These are phyloP conservation scores for Choreutis nemorana DNA, from an alignment of 2,888 invertebrate species.

Conservation along the genomic window DNA sequence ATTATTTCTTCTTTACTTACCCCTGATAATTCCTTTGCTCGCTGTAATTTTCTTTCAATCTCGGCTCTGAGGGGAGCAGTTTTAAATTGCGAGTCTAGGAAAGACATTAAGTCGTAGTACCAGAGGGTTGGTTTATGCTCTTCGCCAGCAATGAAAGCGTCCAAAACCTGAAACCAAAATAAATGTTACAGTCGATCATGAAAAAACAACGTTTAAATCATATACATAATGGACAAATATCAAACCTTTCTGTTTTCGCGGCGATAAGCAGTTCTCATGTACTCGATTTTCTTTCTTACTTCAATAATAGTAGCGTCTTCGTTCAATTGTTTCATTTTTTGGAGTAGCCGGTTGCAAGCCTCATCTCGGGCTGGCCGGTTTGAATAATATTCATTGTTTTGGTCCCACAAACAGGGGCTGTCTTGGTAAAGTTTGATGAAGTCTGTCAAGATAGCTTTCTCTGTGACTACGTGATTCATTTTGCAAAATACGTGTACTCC, in stretches of 20 bases:
- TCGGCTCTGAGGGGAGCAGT: too few relatives aligned
- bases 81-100: too few relatives aligned
- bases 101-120: constrained; percentile 18
- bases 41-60: too few relatives aligned
- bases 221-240: not conserved
- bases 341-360: constrained; percentile 14
- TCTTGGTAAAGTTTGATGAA: constrained; percentile 12
- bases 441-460: constrained; percentile 1
- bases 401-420: constrained; percentile 17
- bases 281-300: constrained; percentile 18
- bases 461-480: constrained; percentile 1
- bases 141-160: constrained; percentile 6
- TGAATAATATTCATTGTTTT: constrained; percentile 11
- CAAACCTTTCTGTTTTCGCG: constrained; percentile 18
- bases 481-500: not conserved
- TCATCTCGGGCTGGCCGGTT: constrained; percentile 9
- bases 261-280: constrained; percentile 17
- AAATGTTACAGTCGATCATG: not conserved
- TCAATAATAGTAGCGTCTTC: constrained; percentile 9
- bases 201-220: not conserved
- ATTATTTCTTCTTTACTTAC: too few relatives aligned
- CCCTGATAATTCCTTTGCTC: too few relatives aligned
- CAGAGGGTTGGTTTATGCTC: constrained; percentile 16
- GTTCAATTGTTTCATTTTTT: constrained; percentile 12
- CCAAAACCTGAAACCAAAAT: constrained; percentile 12